Evolutionary conservation across 2,888 invertebrate genomes (phyloP).

Genomic region (Daptonema setosum): DNA sequence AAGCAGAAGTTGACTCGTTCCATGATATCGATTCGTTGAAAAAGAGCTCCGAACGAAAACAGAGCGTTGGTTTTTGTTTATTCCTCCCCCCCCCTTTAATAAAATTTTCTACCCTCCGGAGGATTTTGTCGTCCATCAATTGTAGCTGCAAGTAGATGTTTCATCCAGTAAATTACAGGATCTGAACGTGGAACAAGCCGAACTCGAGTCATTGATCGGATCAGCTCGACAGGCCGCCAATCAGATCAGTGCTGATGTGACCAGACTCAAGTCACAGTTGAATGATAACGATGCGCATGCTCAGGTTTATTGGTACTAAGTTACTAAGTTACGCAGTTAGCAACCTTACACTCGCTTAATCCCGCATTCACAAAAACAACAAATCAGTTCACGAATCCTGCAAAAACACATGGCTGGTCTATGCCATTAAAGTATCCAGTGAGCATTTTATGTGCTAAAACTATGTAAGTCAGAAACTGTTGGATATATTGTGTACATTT

Average conservation of each 20-base stretch:
- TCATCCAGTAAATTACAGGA: no score
- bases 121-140: no score
- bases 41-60: slow-evolving; percentile 39
- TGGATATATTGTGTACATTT: no score
- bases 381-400: no score
- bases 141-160: no score
- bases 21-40: slow-evolving; percentile 32
- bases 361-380: neutral
- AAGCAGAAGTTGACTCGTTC: slow-evolving; percentile 20
- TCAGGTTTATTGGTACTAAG: slow-evolving; percentile 1
- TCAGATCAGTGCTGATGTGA: slow-evolving; percentile 36
- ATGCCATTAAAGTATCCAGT: no score
- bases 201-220: slow-evolving; percentile 28
- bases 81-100: no score
- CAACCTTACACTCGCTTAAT: neutral
- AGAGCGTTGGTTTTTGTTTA: slow-evolving; percentile 23
- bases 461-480: no score
- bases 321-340: neutral
- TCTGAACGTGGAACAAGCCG: slow-evolving; percentile 35
- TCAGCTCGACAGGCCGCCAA: slow-evolving; percentile 36
- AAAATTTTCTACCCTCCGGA: no score
- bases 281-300: slow-evolving; percentile 44
- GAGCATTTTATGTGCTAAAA: no score
- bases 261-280: slow-evolving; percentile 40
- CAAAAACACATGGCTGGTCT: no score